A percentile compares a stretch with the other conserved stretches of the same genome.
These are phyloP conservation scores for Hirtodrosophila duncani DNA, from an alignment of 2,888 invertebrate genomes.

Conservation along the genomic window DNA sequence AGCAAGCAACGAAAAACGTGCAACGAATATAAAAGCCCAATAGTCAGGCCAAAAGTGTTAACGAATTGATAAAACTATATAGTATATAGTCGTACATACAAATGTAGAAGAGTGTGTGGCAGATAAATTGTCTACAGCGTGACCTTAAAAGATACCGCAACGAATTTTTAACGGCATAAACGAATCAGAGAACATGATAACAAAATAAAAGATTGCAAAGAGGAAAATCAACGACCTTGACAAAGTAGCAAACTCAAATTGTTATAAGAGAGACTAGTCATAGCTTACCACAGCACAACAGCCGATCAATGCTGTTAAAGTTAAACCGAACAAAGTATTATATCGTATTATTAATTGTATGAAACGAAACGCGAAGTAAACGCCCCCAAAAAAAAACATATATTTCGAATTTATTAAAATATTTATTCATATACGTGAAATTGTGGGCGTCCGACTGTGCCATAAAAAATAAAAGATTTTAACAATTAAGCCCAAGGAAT, in stretches of 20 bases:
- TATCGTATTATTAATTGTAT: slow-evolving; percentile 53
- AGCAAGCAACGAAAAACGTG: slow-evolving; percentile 32
- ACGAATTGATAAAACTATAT: not conserved
- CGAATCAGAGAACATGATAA: slow-evolving; percentile 31
- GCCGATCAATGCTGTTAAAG: too few species aligned
- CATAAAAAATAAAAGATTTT: slow-evolving; percentile 1
- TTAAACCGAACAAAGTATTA: slow-evolving; percentile 50
- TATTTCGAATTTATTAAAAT: slow-evolving; percentile 48
- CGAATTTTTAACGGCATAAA: slow-evolving; percentile 24
- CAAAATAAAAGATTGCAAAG: slow-evolving; percentile 7
- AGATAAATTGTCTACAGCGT: too few species aligned
- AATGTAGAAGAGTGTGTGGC: slow-evolving; percentile 2
- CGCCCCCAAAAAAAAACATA: slow-evolving; percentile 40
- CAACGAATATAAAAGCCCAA: slow-evolving; percentile 37
- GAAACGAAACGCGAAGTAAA: slow-evolving; percentile 29
- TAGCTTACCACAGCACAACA: slow-evolving; percentile 18
- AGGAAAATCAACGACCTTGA: slow-evolving; percentile 34
- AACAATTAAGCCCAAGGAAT: slow-evolving; percentile 34
- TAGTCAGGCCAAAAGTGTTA: slow-evolving; percentile 2
- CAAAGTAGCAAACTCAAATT: slow-evolving; percentile 29
- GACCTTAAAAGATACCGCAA: slow-evolving; percentile 31
- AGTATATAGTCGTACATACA: not conserved
- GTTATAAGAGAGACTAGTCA: slow-evolving; percentile 46
- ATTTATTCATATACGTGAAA: slow-evolving; percentile 1
- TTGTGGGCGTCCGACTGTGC: slow-evolving; percentile 9